These are phyloP conservation scores for Bubo scandiacus DNA, from an alignment of 2,113 vertebrate species.

Conservation along the genomic window DNA sequence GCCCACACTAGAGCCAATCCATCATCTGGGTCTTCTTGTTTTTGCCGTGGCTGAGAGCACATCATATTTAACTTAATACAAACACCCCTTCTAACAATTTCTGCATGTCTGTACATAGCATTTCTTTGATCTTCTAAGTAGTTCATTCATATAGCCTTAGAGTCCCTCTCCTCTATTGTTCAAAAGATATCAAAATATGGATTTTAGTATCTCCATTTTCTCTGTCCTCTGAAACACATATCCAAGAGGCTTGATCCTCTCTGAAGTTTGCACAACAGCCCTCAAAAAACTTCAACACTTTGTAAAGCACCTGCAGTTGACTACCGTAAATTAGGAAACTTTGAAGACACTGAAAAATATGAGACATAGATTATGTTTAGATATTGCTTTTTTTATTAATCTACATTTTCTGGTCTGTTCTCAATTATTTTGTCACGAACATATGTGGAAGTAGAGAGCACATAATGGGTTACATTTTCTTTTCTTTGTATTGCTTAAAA, in stretches of 20 bases:
- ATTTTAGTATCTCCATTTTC: not conserved
- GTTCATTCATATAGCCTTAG: not conserved
- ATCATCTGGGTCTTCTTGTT: not conserved
- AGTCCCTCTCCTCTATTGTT: not conserved
- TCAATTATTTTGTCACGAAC: not conserved
- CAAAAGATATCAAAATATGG: not conserved
- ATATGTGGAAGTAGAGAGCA: not conserved
- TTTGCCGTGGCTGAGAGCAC: not conserved
- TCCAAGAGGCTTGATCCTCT: not conserved
- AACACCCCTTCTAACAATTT: not conserved
- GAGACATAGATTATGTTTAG: not conserved
- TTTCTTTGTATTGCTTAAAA: not conserved
- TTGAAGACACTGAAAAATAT: not conserved
- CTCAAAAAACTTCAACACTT: not conserved
- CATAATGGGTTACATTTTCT: not conserved
- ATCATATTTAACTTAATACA: not conserved
- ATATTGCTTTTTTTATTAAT: not conserved
- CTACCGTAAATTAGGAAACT: not conserved
- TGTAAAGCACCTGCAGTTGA: not conserved
- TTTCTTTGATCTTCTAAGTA: not conserved
- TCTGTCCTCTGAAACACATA: not conserved
- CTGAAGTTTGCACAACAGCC: not conserved
- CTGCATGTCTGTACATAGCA: not conserved
- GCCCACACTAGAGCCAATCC: not conserved
- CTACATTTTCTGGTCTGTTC: not conserved